Percentiles rank a stretch among this genome's conserved stretches.
Conservation (phyloP, 2,113 vertebrate species). For the Picathartes gymnocephalus region DNA sequence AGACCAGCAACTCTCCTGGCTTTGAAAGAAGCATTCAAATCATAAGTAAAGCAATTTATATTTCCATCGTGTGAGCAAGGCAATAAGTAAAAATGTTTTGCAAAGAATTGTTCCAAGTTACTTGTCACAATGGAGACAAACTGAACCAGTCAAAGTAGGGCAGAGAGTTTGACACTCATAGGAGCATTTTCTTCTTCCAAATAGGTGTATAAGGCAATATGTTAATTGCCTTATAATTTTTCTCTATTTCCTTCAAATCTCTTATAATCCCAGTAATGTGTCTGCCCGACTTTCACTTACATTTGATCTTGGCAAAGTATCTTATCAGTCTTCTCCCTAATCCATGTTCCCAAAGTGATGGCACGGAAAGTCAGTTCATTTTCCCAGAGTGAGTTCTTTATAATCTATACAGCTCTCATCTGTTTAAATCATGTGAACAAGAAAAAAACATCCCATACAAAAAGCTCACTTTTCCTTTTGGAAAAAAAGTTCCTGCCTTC, state of each 20-base stretch:
- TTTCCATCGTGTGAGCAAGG: not conserved
- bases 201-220: not conserved
- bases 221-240: not conserved
- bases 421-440: not conserved
- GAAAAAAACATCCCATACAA: not conserved
- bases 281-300: not conserved
- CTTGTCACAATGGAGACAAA: rapidly evolving
- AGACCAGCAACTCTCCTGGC: not conserved
- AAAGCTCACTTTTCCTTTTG: not conserved
- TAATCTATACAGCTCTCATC: not conserved
- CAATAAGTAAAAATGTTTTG: not conserved
- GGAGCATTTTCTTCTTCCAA: not conserved
- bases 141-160: not conserved
- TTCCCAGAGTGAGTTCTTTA: not conserved
- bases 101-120: not conserved
- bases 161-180: not conserved
- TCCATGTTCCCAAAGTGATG: not conserved
- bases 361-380: not conserved
- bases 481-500: not conserved
- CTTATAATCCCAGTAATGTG: not conserved
- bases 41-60: not conserved
- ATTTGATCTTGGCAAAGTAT: not conserved
- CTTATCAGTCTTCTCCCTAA: not conserved
- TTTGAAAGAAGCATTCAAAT: not conserved
- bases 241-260: not conserved